Percentiles rank a stretch among this genome's conserved stretches.
phyloP scores from a whole-genome alignment of 2,113 vertebrate species.

The Anhinga anhinga region DNA sequence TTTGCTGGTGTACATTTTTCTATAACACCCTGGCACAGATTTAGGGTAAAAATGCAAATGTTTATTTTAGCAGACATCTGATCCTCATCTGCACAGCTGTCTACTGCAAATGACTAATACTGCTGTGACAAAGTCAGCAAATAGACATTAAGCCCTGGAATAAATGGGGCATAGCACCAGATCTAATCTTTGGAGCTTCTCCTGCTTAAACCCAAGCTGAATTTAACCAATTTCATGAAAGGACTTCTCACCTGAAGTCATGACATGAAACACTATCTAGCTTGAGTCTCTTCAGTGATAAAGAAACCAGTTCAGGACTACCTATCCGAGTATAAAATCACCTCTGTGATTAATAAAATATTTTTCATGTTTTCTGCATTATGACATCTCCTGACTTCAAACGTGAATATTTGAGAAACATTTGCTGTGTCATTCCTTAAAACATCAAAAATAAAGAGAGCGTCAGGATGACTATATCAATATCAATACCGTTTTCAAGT shows the following conservation, averaged over 20 bases:
- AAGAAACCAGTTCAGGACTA: background rate
- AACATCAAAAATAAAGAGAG: background rate
- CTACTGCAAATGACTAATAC: background rate
- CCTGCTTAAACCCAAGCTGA: background rate
- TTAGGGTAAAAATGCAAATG: background rate
- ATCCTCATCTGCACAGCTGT: background rate
- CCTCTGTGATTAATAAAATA: background rate
- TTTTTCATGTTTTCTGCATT: background rate
- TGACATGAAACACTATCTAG: background rate
- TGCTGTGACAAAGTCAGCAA: background rate
- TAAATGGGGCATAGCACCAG: background rate
- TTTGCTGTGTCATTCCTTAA: background rate
- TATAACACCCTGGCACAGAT: background rate
- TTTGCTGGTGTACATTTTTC: background rate
- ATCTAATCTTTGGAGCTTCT: background rate
- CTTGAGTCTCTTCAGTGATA: no score
- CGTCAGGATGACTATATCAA: background rate
- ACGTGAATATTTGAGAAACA: background rate
- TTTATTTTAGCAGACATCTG: background rate
- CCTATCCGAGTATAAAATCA: background rate
- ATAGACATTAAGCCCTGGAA: background rate
- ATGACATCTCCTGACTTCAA: background rate
- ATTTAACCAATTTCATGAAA: background rate
- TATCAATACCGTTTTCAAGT: background rate
- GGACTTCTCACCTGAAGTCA: background rate